Evolutionary conservation across 2,888 invertebrate species (phyloP).

Genomic region (Heliothis peltigera): DNA sequence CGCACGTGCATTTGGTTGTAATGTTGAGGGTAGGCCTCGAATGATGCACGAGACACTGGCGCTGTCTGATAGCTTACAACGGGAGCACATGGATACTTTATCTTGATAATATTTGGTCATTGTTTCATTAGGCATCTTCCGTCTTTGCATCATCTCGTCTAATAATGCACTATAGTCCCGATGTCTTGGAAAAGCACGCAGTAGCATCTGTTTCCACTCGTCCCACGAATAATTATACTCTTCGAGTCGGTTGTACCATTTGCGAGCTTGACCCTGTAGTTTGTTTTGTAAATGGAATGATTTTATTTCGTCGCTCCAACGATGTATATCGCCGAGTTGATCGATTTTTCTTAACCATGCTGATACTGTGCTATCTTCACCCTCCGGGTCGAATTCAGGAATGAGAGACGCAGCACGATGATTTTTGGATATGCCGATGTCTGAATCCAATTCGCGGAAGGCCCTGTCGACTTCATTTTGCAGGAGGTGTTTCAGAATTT

Average conservation of each 20-base stretch:
- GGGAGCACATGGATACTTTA: slow-evolving; percentile 5
- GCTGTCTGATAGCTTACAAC: not conserved
- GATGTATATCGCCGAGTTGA: not conserved
- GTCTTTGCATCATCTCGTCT: slow-evolving; percentile 9
- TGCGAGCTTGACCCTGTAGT: slow-evolving; percentile 2
- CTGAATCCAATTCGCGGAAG: too few species aligned
- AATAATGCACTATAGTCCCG: slow-evolving; percentile 2
- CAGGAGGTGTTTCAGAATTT: too few species aligned
- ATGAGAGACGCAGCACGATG: slow-evolving; percentile 13
- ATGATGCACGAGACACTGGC: not conserved
- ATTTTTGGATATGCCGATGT: too few species aligned
- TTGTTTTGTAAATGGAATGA: not conserved
- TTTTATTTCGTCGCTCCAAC: not conserved
- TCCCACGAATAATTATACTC: slow-evolving; percentile 1
- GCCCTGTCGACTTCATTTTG: too few species aligned
- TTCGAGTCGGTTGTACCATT: slow-evolving; percentile 2
- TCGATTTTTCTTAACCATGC: slow-evolving; percentile 2
- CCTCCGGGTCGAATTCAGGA: slow-evolving; percentile 1
- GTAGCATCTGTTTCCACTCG: not conserved
- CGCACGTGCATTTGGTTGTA: slow-evolving; percentile 5
- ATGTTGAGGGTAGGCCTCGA: not conserved
- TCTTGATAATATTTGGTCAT: slow-evolving; percentile 16
- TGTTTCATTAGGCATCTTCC: slow-evolving; percentile 5
- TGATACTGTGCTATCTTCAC: not conserved
- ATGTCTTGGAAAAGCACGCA: slow-evolving; percentile 1